Conservation (phyloP, 35 echinoderm and acorn worm species). For the Stichopus chloronotus region DNA sequence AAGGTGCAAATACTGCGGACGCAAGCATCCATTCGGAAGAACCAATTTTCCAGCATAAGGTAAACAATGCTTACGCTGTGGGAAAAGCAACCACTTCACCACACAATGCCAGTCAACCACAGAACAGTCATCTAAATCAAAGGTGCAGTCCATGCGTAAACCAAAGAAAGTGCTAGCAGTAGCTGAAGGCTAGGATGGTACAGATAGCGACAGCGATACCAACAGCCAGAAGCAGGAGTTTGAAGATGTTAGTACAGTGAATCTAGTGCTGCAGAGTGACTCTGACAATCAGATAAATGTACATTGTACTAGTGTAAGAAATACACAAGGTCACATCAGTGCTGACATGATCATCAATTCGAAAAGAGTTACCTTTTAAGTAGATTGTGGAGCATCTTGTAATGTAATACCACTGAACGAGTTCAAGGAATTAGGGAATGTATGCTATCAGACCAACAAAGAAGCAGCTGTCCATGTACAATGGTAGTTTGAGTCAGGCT, state of each 20-base stretch:
- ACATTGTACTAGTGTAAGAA: no score
- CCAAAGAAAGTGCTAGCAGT: not conserved
- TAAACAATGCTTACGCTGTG: no score
- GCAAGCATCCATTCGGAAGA: no score
- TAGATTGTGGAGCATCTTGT: conserved; percentile 62
- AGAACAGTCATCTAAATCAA: not conserved
- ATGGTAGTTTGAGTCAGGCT: conserved; percentile 42
- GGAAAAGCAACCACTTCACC: no score
- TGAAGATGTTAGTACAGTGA: not conserved
- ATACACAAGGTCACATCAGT: not conserved
- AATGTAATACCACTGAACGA: conserved; percentile 55
- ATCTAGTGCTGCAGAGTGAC: no score
- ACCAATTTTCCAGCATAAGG: no score
- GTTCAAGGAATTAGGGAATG: not conserved
- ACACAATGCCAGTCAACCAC: not conserved
- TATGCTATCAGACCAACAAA: not conserved
- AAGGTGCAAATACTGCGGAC: not conserved
- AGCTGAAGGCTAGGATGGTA: not conserved
- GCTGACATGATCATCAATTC: conserved; percentile 3
- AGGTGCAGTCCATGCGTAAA: not conserved
- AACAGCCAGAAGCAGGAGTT: not conserved
- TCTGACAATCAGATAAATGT: no score
- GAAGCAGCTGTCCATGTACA: conserved; percentile 81
- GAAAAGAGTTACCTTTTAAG: conserved; percentile 40
- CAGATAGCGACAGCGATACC: not conserved